Base-by-base conservation (phyloP, 2,113 vertebrate genomes). In the Haplochromis vanheusdeni region DNA sequence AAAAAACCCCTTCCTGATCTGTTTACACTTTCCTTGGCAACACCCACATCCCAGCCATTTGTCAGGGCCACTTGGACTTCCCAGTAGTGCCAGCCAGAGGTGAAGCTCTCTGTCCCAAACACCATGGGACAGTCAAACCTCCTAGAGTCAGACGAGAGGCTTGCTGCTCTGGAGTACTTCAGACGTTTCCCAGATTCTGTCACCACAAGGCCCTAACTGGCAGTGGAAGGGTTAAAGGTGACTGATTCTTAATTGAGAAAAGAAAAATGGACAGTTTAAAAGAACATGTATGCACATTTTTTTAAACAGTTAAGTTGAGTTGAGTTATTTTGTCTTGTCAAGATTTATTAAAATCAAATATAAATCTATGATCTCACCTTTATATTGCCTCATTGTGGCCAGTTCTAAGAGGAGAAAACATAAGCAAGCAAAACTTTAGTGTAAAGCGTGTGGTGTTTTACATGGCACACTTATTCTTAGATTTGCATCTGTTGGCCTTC, bases 381-480 rank as follows among this genome's bases (percentile, higher is more conserved):
- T 93, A 31, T 94, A 91, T 35, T 89, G 42, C 54, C 42, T 86
- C 84, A 95, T 91, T 80, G 14, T 92, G 84, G 26, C 85, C 80
- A 95, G 49, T 14, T 95, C 92, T 95, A 54, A 70, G 3, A 31
- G 14, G 21, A n/a, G 3, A n/a, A n/a, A n/a, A n/a, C n/a, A n/a
- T 3, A 80, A 1, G 6, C 7, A 33, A n/a, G 49, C 23, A 58
- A 0, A 56, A 56, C 55, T 8, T 28, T 3, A 0, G 23, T 26
- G 4, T 3, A 7, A 77, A 81, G 16, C 12, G 1, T n/a, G 33
- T 13, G 4, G 3, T 7, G 33, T 37, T n/a, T 5, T n/a, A 37
- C 17, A 65, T 21, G 6, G 4, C 62, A 14, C 21, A 12, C 60
- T 37, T 5, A n/a, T 37, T 37, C 4, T 37, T 65, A 35, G 9